phyloP scores from a whole-genome alignment of 1,140 invertebrate genomes.

The Copidosoma floridanum region DNA sequence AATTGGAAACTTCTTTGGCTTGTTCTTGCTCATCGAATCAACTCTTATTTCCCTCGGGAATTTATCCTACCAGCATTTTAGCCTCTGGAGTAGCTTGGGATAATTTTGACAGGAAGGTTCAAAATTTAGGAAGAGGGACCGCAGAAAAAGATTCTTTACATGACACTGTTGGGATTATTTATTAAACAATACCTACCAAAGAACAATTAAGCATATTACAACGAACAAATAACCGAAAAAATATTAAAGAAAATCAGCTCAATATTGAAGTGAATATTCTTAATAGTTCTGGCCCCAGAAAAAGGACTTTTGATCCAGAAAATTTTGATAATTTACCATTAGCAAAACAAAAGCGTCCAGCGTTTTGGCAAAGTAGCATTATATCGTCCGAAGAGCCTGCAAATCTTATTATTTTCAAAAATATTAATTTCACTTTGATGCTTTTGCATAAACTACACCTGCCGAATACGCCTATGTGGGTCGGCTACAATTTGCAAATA shows the following conservation, averaged over 20 bases:
- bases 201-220: background rate
- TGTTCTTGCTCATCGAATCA: background rate
- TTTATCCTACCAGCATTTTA: slow-evolving; percentile 21
- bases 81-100: slow-evolving; percentile 41
- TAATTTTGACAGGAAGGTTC: slow-evolving; percentile 50
- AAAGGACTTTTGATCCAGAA: slow-evolving; percentile 31
- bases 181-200: slow-evolving; percentile 34
- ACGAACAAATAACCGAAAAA: too few species aligned
- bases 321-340: slow-evolving; percentile 21
- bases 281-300: background rate
- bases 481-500: slow-evolving; percentile 29
- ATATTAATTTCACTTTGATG: background rate
- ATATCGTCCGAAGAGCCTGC: background rate
- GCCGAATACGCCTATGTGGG: slow-evolving; percentile 31
- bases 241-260: too few species aligned
- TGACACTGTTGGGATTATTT: too few species aligned
- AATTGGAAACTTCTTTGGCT: slow-evolving; percentile 31
- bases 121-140: slow-evolving; percentile 50
- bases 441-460: background rate
- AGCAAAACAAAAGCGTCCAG: slow-evolving; percentile 1
- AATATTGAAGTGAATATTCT: slow-evolving; percentile 34
- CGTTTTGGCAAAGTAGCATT: background rate
- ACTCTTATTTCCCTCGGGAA: background rate
- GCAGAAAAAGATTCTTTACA: slow-evolving; percentile 52
- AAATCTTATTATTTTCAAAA: background rate